phyloP scores from a whole-genome alignment of 2,797 vertebrate species.

The Anguilla megastoma region DNA sequence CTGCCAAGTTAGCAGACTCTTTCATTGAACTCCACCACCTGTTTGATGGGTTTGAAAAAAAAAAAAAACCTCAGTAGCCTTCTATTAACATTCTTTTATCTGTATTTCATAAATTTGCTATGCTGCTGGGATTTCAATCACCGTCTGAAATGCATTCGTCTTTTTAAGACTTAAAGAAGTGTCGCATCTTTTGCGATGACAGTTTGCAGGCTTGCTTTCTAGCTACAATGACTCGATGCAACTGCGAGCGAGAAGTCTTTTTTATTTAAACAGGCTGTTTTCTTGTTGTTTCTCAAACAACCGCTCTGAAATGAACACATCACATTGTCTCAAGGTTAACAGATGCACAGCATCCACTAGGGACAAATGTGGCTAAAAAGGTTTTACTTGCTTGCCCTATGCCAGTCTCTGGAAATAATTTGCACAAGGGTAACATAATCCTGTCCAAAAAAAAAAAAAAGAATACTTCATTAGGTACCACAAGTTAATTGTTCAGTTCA shows the following conservation, averaged over 20 bases:
- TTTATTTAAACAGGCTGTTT: constrained; percentile 35
- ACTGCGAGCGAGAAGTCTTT: neutral
- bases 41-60: constrained; percentile 63
- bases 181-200: neutral
- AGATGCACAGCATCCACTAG: constrained; percentile 31
- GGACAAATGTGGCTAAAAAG: constrained; percentile 35
- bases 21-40: constrained; percentile 76
- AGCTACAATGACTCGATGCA: neutral
- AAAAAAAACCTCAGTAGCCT: constrained; percentile 49
- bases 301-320: constrained; percentile 35
- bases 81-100: constrained; percentile 72
- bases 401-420: constrained; percentile 41
- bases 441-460: constrained; percentile 75
- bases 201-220: constrained; percentile 1
- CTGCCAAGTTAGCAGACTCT: constrained; percentile 76
- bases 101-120: constrained; percentile 69
- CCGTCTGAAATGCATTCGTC: constrained; percentile 3
- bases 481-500: constrained; percentile 93
- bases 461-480: constrained; percentile 83
- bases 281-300: neutral
- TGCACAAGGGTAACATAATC: constrained; percentile 43
- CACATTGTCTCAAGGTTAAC: constrained; percentile 36
- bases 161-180: neutral
- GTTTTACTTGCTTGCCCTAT: constrained; percentile 38
- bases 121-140: constrained; percentile 54